These are phyloP conservation scores for Cololabis saira DNA, from an alignment of 2,113 vertebrate species.

Conservation along the genomic window DNA sequence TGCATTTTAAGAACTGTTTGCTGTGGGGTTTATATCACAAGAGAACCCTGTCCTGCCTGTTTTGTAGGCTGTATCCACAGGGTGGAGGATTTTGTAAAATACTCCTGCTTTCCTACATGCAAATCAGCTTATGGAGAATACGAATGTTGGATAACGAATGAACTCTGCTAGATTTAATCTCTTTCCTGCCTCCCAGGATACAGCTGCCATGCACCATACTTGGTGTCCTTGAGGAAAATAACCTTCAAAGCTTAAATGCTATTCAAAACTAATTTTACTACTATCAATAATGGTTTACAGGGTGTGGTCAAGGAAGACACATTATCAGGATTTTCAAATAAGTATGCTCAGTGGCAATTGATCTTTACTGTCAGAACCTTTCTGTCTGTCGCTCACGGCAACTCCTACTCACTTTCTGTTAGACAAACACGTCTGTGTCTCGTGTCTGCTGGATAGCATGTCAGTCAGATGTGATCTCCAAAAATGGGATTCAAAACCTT, in stretches of 20 bases:
- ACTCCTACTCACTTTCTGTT: not conserved
- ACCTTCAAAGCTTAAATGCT: slow-evolving; percentile 22
- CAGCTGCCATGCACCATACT: slow-evolving; percentile 22
- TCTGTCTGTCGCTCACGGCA: not conserved
- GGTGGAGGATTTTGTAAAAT: slow-evolving; percentile 25
- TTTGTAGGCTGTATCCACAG: slow-evolving; percentile 10
- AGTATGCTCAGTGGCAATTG: not conserved
- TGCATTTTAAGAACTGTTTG: not conserved
- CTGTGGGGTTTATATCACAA: not conserved
- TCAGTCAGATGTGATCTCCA: too few species aligned
- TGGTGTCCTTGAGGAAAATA: slow-evolving; percentile 37
- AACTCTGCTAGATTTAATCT: slow-evolving; percentile 57
- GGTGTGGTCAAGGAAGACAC: not conserved
- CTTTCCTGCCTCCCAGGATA: slow-evolving; percentile 28
- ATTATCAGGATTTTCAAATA: not conserved
- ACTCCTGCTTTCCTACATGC: slow-evolving; percentile 39
- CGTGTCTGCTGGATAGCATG: slow-evolving; percentile 4
- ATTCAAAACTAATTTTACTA: not conserved
- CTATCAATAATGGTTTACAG: not conserved
- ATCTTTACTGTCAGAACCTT: slow-evolving; percentile 28
- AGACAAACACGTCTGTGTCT: not conserved
- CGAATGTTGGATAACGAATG: slow-evolving; percentile 51
- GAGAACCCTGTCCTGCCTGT: slow-evolving; percentile 11
- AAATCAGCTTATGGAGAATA: slow-evolving; percentile 71
- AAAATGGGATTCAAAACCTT: too few species aligned